Conservation (phyloP, 2,888 invertebrate species). For the Molorchus minor region DNA sequence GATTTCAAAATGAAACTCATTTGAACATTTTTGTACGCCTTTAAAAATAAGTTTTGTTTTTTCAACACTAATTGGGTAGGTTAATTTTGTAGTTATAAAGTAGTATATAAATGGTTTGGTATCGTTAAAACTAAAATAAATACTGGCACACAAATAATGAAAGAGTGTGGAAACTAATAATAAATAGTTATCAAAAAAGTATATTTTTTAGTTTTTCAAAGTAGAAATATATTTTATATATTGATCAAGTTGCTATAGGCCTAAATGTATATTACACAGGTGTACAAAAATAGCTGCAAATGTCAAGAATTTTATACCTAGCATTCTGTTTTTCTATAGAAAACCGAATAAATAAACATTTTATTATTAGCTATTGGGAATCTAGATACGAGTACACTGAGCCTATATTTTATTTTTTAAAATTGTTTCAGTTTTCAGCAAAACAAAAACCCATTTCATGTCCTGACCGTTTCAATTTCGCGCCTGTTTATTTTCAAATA, state of each 20-base stretch:
- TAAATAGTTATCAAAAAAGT: too few species aligned
- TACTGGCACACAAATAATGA: too few species aligned
- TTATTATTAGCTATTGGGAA: constrained; percentile 6
- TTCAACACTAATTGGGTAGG: too few species aligned
- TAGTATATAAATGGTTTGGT: too few species aligned
- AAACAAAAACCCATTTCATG: neutral
- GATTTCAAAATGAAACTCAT: too few species aligned
- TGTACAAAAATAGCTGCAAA: constrained; percentile 38
- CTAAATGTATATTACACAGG: constrained; percentile 18
- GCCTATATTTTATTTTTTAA: neutral
- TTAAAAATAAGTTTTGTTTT: too few species aligned
- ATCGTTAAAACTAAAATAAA: too few species aligned
- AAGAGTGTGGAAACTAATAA: too few species aligned
- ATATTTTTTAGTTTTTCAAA: neutral
- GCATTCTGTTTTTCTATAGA: constrained; percentile 3
- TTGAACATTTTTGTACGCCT: too few species aligned
- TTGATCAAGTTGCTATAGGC: constrained; percentile 1
- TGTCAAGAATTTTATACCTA: constrained; percentile 37
- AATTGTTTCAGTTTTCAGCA: neutral
- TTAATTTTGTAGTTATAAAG: too few species aligned
- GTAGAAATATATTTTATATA: constrained; percentile 3
- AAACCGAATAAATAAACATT: constrained; percentile 10
- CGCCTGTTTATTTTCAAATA: constrained; percentile 1
- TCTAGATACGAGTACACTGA: neutral
- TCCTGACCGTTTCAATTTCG: constrained; percentile 14